Percentiles rank a stretch among this genome's conserved stretches.
phyloP scores from a whole-genome alignment of 2,797 vertebrate genomes.

The Falco berigora region DNA sequence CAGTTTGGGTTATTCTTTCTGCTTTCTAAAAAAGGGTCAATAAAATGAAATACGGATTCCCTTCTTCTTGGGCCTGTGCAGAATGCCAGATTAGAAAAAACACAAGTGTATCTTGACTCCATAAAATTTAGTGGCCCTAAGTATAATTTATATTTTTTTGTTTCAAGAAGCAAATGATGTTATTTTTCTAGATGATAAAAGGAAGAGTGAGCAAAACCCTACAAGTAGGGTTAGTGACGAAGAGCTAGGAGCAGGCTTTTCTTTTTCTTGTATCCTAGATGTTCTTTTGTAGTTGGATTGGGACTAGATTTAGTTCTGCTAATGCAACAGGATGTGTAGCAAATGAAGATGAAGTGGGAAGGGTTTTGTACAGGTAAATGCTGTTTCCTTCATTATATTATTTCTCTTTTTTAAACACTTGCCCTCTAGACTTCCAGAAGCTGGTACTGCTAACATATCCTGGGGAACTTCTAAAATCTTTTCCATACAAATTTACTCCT shows the following conservation, averaged over 20 bases:
- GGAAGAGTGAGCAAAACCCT: neutral
- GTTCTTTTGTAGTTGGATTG: constrained; percentile 68
- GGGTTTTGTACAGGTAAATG: constrained; percentile 78
- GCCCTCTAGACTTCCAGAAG: neutral
- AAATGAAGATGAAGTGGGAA: constrained; percentile 79
- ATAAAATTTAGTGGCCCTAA: neutral
- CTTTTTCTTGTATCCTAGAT: neutral
- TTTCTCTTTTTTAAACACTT: neutral
- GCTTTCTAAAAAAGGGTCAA: neutral
- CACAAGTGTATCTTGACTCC: neutral
- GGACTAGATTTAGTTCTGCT: constrained; percentile 84
- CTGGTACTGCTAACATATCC: neutral
- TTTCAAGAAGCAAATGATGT: neutral
- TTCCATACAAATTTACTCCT: neutral
- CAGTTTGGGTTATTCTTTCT: neutral
- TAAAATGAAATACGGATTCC: neutral
- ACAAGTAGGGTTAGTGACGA: neutral
- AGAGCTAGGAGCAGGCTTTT: neutral
- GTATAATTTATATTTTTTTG: neutral
- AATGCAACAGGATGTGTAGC: constrained; percentile 72
- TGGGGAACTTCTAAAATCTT: neutral
- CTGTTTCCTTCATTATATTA: neutral
- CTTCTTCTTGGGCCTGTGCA: neutral
- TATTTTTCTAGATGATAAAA: neutral
- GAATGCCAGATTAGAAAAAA: neutral